Percentiles rank a stretch among this genome's conserved stretches.
Conservation (phyloP, 2,113 vertebrate species). For the Labrus mixtus region DNA sequence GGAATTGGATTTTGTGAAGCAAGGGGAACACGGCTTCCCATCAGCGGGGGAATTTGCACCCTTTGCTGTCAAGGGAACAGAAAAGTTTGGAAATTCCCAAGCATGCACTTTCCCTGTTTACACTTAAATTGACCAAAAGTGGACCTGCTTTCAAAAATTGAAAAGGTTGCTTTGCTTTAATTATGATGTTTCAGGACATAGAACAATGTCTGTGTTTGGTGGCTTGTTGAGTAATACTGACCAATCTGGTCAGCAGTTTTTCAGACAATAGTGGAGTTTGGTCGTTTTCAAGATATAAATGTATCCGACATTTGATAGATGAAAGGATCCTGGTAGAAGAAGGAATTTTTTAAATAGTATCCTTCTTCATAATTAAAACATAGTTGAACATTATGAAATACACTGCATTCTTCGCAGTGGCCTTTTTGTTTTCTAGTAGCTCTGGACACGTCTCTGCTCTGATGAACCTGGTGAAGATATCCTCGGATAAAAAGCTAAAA, state of each 20-base stretch:
- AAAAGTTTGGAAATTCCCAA: conserved; percentile 36
- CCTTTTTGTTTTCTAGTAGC: background rate
- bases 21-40: background rate
- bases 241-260: conserved; percentile 35
- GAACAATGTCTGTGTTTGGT: conserved; percentile 39
- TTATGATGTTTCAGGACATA: conserved; percentile 56
- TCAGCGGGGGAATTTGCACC: background rate
- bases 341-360: background rate
- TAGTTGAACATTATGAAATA: conserved; percentile 19
- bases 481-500: no score
- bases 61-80: background rate
- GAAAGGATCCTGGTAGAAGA: conserved; percentile 7
- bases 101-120: conserved; percentile 38
- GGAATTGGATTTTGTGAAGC: background rate
- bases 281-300: conserved; percentile 38
- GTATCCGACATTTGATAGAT: conserved; percentile 33
- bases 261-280: conserved; percentile 39
- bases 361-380: conserved; percentile 7
- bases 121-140: conserved; percentile 25
- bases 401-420: background rate
- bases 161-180: conserved; percentile 32
- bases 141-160: conserved; percentile 35
- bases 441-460: background rate
- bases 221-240: conserved; percentile 52
- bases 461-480: no score